Evolutionary conservation across 2,888 invertebrate genomes (phyloP).

Genomic region (Latrodectus hesperus): DNA sequence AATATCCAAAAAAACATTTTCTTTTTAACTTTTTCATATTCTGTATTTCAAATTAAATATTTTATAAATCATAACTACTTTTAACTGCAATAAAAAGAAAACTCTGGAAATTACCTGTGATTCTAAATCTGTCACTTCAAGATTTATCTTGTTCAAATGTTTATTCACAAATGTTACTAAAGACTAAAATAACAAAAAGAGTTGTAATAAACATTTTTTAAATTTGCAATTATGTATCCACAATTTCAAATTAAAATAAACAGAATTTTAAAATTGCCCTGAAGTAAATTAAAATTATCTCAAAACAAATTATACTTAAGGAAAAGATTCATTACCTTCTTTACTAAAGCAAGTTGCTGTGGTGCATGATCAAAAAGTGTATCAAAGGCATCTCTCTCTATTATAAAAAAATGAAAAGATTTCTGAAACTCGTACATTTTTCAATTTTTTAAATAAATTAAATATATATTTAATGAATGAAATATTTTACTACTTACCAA

Average conservation of each 20-base stretch:
- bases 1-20: too few relatives aligned
- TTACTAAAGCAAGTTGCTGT: constrained; percentile 96
- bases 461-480: neutral
- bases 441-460: too few relatives aligned
- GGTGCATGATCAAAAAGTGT: constrained; percentile 98
- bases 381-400: constrained; percentile 97
- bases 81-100: neutral
- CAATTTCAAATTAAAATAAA: neutral
- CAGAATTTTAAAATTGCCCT: neutral
- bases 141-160: constrained; percentile 95
- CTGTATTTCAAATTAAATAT: too few relatives aligned
- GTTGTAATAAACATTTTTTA: neutral
- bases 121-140: constrained; percentile 95
- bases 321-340: constrained; percentile 81
- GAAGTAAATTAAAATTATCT: neutral
- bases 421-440: neutral
- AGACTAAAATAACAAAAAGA: constrained; percentile 80
- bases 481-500: constrained; percentile 76
- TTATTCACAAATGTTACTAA: constrained; percentile 99
- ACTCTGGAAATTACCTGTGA: constrained; percentile 79
- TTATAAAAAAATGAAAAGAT: constrained; percentile 24
- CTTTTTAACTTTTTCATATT: too few relatives aligned
- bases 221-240: too few relatives aligned
- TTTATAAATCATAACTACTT: too few relatives aligned
- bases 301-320: neutral